phyloP scores from a whole-genome alignment of 2,888 invertebrate genomes.

The Scaptodrosophila latifasciaeformis region DNA sequence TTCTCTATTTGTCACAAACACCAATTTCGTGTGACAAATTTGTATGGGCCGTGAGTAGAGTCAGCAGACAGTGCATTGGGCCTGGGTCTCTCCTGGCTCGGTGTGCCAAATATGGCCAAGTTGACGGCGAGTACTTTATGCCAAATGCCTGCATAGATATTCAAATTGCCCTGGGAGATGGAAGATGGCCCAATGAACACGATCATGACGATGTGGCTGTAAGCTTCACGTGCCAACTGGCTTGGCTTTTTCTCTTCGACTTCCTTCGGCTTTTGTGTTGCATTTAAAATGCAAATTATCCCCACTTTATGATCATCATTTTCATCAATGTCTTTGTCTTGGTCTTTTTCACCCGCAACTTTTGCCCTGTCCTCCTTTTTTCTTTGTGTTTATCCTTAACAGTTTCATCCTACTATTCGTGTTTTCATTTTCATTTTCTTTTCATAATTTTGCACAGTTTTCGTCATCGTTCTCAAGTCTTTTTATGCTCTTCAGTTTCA shows the following conservation, averaged over 20 bases:
- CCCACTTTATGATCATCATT: constrained; percentile 22
- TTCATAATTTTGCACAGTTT: no score
- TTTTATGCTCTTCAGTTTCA: no score
- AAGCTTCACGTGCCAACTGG: neutral
- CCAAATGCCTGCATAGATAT: constrained; percentile 46
- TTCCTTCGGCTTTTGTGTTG: constrained; percentile 3
- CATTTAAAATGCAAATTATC: constrained; percentile 69
- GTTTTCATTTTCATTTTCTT: no score
- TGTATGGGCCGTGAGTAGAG: constrained; percentile 34
- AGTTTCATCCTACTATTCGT: no score
- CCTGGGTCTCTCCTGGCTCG: no score
- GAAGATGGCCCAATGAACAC: neutral
- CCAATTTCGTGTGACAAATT: constrained; percentile 70
- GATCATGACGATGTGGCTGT: no score
- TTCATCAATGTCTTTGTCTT: constrained; percentile 8
- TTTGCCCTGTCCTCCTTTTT: no score
- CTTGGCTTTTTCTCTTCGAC: neutral
- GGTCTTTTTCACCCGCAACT: no score
- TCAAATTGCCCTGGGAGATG: constrained; percentile 42
- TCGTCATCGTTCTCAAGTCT: no score
- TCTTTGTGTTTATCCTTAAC: no score
- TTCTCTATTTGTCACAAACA: constrained; percentile 64
- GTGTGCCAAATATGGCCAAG: constrained; percentile 55
- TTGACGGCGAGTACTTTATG: constrained; percentile 48
- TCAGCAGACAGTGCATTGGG: no score